Evolutionary conservation across 2,888 invertebrate species (phyloP).

Genomic region (Leptogaster cylindrica): DNA sequence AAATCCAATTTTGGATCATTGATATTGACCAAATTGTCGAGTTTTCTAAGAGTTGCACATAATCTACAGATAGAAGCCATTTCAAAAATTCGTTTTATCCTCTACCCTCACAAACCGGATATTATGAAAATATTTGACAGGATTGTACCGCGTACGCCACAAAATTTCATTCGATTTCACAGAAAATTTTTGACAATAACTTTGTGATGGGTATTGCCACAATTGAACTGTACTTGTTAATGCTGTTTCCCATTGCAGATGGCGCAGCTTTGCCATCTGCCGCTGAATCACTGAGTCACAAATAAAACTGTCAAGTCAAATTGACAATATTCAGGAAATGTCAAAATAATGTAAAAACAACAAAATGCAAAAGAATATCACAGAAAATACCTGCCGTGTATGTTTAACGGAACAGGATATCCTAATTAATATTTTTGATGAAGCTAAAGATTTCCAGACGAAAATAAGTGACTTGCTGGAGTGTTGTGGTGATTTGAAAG

Average conservation of each 20-base stretch:
- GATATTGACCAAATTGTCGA: conserved; percentile 47
- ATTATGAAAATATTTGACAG: conserved; percentile 20
- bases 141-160: conserved; percentile 22
- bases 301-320: too few relatives aligned
- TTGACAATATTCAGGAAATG: conserved; percentile 46
- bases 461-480: conserved; percentile 54
- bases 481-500: conserved; percentile 54
- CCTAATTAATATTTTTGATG: conserved; percentile 56
- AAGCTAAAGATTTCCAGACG: conserved; percentile 54
- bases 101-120: background rate
- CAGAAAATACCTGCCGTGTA: conserved; percentile 55
- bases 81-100: background rate
- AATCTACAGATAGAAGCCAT: conserved; percentile 53
- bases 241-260: background rate
- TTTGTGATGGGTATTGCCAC: background rate
- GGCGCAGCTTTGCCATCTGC: background rate
- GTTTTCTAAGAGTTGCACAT: conserved; percentile 53
- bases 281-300: too few relatives aligned
- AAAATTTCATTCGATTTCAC: conserved; percentile 5
- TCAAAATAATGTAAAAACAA: conserved; percentile 15
- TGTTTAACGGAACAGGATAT: conserved; percentile 55
- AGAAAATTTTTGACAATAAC: background rate
- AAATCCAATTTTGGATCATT: conserved; percentile 49
- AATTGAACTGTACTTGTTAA: background rate
- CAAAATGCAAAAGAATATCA: conserved; percentile 48